Evolutionary conservation across 2,113 vertebrate species (phyloP), one percentile per base, ranked within the genome.

Genomic region (Coptodon rendalli): DNA sequence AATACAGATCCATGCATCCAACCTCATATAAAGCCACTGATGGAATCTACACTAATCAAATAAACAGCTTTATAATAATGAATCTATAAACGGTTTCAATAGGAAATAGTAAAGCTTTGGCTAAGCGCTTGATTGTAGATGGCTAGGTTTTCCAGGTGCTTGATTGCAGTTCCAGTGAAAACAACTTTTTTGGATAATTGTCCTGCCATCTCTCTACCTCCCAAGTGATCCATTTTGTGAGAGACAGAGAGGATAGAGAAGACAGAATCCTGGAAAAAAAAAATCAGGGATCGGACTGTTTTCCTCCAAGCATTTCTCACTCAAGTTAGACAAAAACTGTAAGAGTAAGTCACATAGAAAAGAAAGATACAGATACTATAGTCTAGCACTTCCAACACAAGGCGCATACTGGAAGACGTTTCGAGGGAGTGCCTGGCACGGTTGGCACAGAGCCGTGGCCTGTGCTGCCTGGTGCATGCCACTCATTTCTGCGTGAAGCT

Each of bases 401-500:
- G 81, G 45, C 2, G 3, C 73, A 79, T 76, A 29, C 86, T 82
- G 84, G 59, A 43, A 80, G 86, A 93, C 87, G 87, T 88, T 82
- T 81, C 3, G 61, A 88, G 73, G 85, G 89, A 89, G 89, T 89
- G 90, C 85, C 88, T 93, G 94, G 93, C 92, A 91, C 86, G 71
- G 84, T 90, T 96, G 95, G 95, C 94, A 84, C n/a, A 31, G 68
- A 81, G 92, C 95, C 84, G 19, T 11, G 63, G 87, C 50, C 90
- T 87, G 86, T 73, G 29, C 86, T 90, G 89, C 92, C 88, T 92
- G 89, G 91, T 95, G 95, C 92, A 96, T 96, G 95, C 95, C 93
- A 95, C 93, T 95, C 95, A 94, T 91, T 96, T 94, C 93, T 96
- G 96, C 91, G 94, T 92, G 94, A 93, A 94, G 91, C 96, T 93